Base-by-base conservation (phyloP, 1,140 invertebrate species). In the Drosophila kikkawai region DNA sequence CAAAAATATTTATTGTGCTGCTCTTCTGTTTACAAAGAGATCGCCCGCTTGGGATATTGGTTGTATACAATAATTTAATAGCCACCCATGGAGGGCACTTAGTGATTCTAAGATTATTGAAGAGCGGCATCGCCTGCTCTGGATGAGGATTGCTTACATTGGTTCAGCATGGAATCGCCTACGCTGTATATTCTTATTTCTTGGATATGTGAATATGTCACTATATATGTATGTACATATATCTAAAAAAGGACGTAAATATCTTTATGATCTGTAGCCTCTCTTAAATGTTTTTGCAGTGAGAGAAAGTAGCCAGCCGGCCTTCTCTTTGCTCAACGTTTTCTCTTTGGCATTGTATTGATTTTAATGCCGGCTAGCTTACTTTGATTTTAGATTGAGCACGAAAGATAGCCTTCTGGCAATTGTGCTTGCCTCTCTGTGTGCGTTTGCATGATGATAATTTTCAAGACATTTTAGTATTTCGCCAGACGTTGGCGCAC, bases 391-490 rank as follows among this genome's bases (percentile, higher is more conserved):
- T 19, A 77, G 63, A 77, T 60, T 60, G 74, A 66, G 80, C 69
- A 78, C 45, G 75, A 79, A 73, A 80, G 73, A 74, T 74, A 51
- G 55, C 44, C 26, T 71, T 67, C 50, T 61, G 15, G 29, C 45
- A 59, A 42, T 34, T 50, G 44, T 57, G 47, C 67, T 60, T 53
- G 65, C 50, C 47, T 41, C 58, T 82, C 59, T 70, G 53, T 48
- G 29, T 59, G 42, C 63, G 63, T 73, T 76, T 64, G 53, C 32
- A 11, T 39, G 58, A 12, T 39, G 58, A 47, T 58, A 42, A 53
- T 71, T 83, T 73, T 51, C 39, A 68, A 68, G 45, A 69, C 22
- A 60, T 57, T 67, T 88, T 51, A 87, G 84, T 87, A 58, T 71
- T 60, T 59, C 73, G 76, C 32, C 77, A 74, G 63, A 64, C 80